Evolutionary conservation across 2,113 vertebrate genomes (phyloP).

Genomic region (Lepidothrix coronata): DNA sequence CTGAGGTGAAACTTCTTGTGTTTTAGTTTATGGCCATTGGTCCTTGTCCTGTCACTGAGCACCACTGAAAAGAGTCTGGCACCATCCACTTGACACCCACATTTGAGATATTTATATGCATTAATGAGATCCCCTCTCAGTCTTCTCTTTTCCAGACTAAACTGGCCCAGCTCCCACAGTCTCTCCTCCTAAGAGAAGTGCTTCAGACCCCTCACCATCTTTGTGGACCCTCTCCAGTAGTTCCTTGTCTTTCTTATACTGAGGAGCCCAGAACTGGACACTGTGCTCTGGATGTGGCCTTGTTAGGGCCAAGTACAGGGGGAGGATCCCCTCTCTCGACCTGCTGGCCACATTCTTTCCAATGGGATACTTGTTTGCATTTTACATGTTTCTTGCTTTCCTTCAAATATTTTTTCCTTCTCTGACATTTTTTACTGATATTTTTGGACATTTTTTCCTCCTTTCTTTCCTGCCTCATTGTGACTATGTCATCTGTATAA

Average conservation of each 20-base stretch:
- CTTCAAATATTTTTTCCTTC: background rate
- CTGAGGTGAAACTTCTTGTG: background rate
- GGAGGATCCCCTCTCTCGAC: background rate
- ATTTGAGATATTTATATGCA: background rate
- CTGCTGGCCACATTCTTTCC: background rate
- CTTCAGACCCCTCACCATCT: background rate
- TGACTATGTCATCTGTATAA: background rate
- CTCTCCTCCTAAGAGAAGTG: background rate
- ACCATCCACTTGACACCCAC: background rate
- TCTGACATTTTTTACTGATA: background rate
- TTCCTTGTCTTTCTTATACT: background rate
- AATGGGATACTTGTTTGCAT: background rate
- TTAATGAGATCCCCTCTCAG: background rate
- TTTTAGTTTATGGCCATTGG: background rate
- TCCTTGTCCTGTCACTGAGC: background rate
- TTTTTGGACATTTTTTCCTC: background rate
- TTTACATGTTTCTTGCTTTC: background rate
- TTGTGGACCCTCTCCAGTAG: background rate
- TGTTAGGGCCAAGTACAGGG: background rate
- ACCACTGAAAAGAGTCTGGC: background rate
- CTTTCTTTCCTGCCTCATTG: background rate
- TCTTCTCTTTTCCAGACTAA: background rate
- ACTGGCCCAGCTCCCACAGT: background rate
- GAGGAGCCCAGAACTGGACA: background rate
- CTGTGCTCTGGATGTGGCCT: background rate